A percentile compares a stretch with the other conserved stretches of the same genome.
These are phyloP conservation scores for Drosophila tripunctata DNA, from an alignment of 2,888 invertebrate genomes.

Conservation along the genomic window DNA sequence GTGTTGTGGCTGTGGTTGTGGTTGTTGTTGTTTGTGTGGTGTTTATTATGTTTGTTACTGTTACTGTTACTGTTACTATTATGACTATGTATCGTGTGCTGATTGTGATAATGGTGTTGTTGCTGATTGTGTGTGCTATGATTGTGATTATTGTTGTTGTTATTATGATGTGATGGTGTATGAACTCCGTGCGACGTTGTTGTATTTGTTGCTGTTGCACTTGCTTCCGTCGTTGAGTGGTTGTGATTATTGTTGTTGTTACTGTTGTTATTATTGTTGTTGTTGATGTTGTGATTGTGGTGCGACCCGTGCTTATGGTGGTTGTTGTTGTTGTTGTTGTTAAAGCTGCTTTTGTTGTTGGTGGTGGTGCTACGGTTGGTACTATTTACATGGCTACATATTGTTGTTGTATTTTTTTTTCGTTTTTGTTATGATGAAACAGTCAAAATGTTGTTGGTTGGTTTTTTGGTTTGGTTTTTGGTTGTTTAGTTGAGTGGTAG, in stretches of 20 bases:
- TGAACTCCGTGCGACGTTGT: slow-evolving; percentile 64
- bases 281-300: slow-evolving; percentile 51
- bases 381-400: slow-evolving; percentile 82
- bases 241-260: slow-evolving; percentile 55
- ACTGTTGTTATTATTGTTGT: slow-evolving; percentile 52
- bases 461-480: slow-evolving; percentile 33
- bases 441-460: slow-evolving; percentile 64
- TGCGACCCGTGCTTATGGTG: slow-evolving; percentile 59
- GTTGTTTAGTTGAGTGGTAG: slow-evolving; percentile 45
- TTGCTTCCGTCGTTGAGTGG: slow-evolving; percentile 50
- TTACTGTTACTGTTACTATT: slow-evolving; percentile 62
- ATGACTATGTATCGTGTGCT: slow-evolving; percentile 48
- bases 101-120: slow-evolving; percentile 11
- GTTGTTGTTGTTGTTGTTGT: slow-evolving; percentile 58
- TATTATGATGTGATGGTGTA: slow-evolving; percentile 39
- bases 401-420: slow-evolving; percentile 34
- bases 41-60: slow-evolving; percentile 63
- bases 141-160: slow-evolving; percentile 38
- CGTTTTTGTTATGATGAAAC: slow-evolving; percentile 60
- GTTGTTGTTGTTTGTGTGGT: slow-evolving; percentile 33
- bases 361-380: slow-evolving; percentile 74
- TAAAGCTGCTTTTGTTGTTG: slow-evolving; percentile 54
- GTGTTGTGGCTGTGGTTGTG: slow-evolving; percentile 30
- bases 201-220: slow-evolving; percentile 24
- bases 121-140: slow-evolving; percentile 22